Evolutionary conservation across 2,888 invertebrate genomes (phyloP).

Genomic region (Thalpophila matura): DNA sequence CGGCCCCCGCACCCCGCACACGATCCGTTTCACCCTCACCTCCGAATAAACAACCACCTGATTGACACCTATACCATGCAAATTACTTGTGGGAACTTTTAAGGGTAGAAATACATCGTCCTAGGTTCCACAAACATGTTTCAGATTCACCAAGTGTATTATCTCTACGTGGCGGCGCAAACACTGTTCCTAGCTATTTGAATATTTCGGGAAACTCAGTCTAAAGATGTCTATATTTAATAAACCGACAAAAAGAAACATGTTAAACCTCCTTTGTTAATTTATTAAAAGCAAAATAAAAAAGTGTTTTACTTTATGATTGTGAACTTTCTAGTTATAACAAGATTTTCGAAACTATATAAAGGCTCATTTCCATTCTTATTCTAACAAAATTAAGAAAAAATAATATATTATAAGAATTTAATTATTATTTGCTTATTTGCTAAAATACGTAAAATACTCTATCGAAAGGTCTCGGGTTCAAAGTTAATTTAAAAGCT

Average conservation of each 20-base stretch:
- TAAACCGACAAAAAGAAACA: conserved; percentile 15
- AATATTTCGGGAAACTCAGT: conserved; percentile 37
- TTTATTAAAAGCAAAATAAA: conserved; percentile 24
- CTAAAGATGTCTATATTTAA: conserved; percentile 19
- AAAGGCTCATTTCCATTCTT: not conserved
- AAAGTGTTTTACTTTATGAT: not conserved
- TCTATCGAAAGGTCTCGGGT: conserved; percentile 33
- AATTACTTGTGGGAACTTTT: conserved; percentile 72
- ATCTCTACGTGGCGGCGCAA: conserved; percentile 32
- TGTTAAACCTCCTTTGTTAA: conserved; percentile 9
- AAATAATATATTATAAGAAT: no score
- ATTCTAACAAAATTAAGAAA: no score
- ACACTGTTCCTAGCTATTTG: conserved; percentile 41
- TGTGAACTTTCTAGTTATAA: conserved; percentile 1
- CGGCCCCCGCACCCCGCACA: conserved; percentile 54
- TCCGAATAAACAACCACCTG: conserved; percentile 78
- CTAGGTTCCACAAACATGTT: conserved; percentile 49
- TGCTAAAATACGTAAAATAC: conserved; percentile 29
- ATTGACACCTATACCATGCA: conserved; percentile 81
- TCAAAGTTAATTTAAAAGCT: conserved; percentile 57
- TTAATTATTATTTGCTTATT: conserved; percentile 31
- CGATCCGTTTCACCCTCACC: conserved; percentile 55
- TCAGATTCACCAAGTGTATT: conserved; percentile 54
- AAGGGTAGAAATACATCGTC: conserved; percentile 55
- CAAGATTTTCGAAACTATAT: not conserved